These are phyloP conservation scores for Callipepla squamata DNA, from an alignment of 2,113 vertebrate genomes.

Conservation along the genomic window DNA sequence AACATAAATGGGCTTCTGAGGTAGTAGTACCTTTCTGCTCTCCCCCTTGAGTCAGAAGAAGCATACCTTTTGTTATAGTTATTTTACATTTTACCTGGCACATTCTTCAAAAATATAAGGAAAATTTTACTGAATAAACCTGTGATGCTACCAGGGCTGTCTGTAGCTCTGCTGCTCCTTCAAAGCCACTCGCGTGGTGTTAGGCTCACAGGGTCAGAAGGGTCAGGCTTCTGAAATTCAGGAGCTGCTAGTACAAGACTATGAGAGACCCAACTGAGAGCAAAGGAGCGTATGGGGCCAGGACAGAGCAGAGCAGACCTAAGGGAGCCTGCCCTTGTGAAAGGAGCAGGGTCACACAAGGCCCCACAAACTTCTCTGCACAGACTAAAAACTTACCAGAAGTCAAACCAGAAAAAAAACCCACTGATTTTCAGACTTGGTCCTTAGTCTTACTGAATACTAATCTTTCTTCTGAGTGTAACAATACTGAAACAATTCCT, in stretches of 20 bases:
- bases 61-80: background rate
- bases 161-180: background rate
- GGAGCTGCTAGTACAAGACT: background rate
- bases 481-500: background rate
- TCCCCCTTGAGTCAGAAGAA: background rate
- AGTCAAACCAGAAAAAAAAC: background rate
- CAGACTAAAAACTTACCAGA: background rate
- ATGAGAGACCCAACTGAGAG: rapidly evolving
- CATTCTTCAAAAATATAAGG: background rate
- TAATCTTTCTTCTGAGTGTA: background rate
- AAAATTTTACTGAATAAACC: background rate
- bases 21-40: background rate
- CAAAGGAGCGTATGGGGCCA: background rate
- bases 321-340: background rate
- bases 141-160: background rate
- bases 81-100: background rate
- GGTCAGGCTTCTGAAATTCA: background rate
- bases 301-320: background rate
- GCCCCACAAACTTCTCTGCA: background rate
- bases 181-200: background rate
- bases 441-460: no score
- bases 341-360: background rate
- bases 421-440: background rate
- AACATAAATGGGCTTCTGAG: constrained; percentile 45
- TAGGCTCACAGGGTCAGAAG: background rate